These are phyloP conservation scores for Augochlorella aurata DNA, from an alignment of 2,888 invertebrate species.

Conservation along the genomic window DNA sequence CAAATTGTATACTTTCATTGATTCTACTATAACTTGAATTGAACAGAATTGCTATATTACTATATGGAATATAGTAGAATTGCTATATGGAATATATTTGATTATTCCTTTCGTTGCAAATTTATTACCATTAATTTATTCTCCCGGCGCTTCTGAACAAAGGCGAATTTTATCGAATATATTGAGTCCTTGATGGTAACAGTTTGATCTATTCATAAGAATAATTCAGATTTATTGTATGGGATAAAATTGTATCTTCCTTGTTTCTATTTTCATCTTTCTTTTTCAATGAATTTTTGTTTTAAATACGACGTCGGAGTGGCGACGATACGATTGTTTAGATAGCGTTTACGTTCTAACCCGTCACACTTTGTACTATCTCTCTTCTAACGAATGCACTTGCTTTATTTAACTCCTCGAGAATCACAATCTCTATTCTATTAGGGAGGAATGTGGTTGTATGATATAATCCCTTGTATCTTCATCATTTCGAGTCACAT, in stretches of 20 bases:
- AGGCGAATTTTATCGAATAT: constrained; percentile 5
- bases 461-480: constrained; percentile 57
- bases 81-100: constrained; percentile 5
- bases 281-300: constrained; percentile 34
- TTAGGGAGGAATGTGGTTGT: constrained; percentile 52
- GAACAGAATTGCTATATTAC: constrained; percentile 11
- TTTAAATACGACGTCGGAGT: constrained; percentile 22
- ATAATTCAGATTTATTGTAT: constrained; percentile 20
- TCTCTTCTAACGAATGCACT: constrained; percentile 32
- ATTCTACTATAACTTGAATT: constrained; percentile 23
- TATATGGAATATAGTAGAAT: constrained; percentile 20
- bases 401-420: constrained; percentile 43
- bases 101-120: constrained; percentile 14
- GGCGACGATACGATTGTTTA: constrained; percentile 14
- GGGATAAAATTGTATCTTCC: constrained; percentile 13
- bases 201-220: constrained; percentile 38
- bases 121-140: constrained; percentile 32
- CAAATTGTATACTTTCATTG: constrained; percentile 3
- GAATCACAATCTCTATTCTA: constrained; percentile 54
- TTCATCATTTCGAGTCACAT: constrained; percentile 63
- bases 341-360: constrained; percentile 43
- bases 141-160: background rate
- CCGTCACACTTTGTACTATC: constrained; percentile 54
- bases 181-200: constrained; percentile 8
- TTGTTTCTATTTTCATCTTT: background rate